These are phyloP conservation scores for Erebia ligea DNA, from an alignment of 2,888 invertebrate genomes.

Conservation along the genomic window DNA sequence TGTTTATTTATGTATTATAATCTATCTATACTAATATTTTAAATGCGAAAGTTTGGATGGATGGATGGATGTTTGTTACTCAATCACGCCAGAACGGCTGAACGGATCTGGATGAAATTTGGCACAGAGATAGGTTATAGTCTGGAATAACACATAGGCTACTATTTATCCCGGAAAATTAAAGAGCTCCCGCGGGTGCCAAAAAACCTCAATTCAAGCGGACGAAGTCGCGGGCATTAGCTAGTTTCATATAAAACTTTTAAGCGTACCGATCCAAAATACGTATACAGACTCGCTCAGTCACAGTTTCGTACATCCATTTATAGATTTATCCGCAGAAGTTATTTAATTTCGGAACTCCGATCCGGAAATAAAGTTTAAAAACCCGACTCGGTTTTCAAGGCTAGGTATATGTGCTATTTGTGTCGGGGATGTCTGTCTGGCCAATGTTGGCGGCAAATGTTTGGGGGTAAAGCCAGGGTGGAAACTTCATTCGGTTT, in stretches of 20 bases:
- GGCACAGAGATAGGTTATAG: too few species aligned
- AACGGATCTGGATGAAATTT: too few species aligned
- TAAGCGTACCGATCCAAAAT: conserved; percentile 22
- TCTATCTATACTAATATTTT: too few species aligned
- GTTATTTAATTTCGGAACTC: conserved; percentile 38
- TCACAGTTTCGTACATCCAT: conserved; percentile 31
- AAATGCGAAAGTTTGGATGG: too few species aligned
- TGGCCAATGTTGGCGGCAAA: conserved; percentile 38
- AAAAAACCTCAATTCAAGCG: too few species aligned
- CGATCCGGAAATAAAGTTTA: conserved; percentile 32
- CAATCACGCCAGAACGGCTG: too few species aligned
- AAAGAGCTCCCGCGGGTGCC: too few species aligned
- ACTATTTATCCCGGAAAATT: too few species aligned
- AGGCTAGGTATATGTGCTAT: conserved; percentile 30
- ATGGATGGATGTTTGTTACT: too few species aligned
- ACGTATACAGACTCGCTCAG: conserved; percentile 23
- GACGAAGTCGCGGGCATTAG: too few species aligned
- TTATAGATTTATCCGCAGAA: conserved; percentile 35
- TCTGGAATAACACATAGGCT: too few species aligned
- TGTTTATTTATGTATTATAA: too few species aligned
- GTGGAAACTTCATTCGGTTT: conserved; percentile 48
- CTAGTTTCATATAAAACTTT: conserved; percentile 30
- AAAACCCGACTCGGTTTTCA: conserved; percentile 31
- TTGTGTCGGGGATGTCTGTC: conserved; percentile 15
- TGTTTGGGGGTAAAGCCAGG: conserved; percentile 26